Base-by-base conservation (phyloP, 2,113 vertebrate species). In the Albula glossodonta region DNA sequence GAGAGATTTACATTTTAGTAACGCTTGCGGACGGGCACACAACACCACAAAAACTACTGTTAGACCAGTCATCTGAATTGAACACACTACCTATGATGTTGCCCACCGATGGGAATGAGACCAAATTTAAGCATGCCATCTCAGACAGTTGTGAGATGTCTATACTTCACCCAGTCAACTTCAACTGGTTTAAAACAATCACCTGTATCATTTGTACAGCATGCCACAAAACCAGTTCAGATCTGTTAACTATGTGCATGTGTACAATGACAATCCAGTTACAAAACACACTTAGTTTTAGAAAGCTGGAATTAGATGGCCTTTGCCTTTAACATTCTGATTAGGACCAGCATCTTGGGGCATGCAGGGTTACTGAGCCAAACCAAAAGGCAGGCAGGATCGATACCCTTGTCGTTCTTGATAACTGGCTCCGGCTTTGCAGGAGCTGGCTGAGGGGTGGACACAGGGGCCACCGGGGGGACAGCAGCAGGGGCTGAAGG, bases 331-430 rank as follows among this genome's bases (percentile, higher is more conserved):
- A 15, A 49, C 8, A 74, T 79, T 31, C 25, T 78, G 51, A 53
- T 56, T 31, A 31, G 80, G 10, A 81, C 5, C 8, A 10, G 70
- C 31, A 19, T 74, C 70, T n/a, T 74, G 4, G 22, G 70, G 5
- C 80, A 81, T 52, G 80, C 51, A 10, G 52, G n/a, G n/a, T 51
- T 52, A 52, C n/a, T 19, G 60, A 49, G 57, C 81, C 41, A 86
- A 80, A 84, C 70, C 83, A 9, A 82, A 7, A 22, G 60, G 60
- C 60, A 22, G 60, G 60, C 60, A 87, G 92, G 85, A 74, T 3
- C 93, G 93, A 95, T 99, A 99, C 98, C 98, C 97, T 97, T 96
- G 93, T 98, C 94, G 88, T 99, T 98, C 97, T 97, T 99, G 97
- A 97, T 93, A 92, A 94, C 82, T 88, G 96, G 93, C 80, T 96